Base-by-base conservation (phyloP, 2,888 invertebrate genomes). In the Oxyteleia sp. region DNA sequence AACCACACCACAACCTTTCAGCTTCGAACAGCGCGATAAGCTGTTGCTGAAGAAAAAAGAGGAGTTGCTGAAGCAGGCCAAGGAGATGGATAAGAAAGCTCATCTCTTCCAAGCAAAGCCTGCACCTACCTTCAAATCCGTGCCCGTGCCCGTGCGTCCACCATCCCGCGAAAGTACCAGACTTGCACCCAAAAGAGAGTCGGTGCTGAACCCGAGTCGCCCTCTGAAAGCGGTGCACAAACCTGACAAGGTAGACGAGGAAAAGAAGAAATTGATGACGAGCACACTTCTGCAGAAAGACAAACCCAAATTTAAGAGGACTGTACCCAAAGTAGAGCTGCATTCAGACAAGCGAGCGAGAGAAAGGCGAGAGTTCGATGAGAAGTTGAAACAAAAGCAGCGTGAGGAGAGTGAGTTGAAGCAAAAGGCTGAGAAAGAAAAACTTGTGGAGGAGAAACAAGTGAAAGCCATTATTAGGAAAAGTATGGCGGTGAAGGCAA, bases 21-120 rank as follows among this genome's bases (percentile, higher is more conserved):
- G n/a, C n/a, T n/a, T n/a, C n/a, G n/a, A n/a, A n/a, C n/a, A n/a
- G n/a, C n/a, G n/a, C n/a, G n/a, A n/a, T n/a, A n/a, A n/a, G n/a
- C n/a, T n/a, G n/a, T n/a, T n/a, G n/a, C n/a, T n/a, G n/a, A n/a
- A n/a, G n/a, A n/a, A n/a, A n/a, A 95, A 95, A 84, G 95, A 96
- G 83, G 94, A 95, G 87, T 94, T 94, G 86, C 95, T 96, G 7
- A 94, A 95, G 84, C 94, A 94, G 83, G 93, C 94, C 75, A 90
- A 95, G 16, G 95, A 96, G 83, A 95, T 95, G 79, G 94, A 94
- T 80, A 95, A 94, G 86, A 95, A 95, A 90, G 94, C 95, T 0
- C 93, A 95, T 0, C 95, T 95, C 85, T 97, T 97, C 88, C 96
- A 96, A 91, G 97, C 97, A 0, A 95, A 95, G 59, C 96, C 96